These are phyloP conservation scores for Xestia ashworthii DNA, from an alignment of 2,888 invertebrate species.

Conservation along the genomic window DNA sequence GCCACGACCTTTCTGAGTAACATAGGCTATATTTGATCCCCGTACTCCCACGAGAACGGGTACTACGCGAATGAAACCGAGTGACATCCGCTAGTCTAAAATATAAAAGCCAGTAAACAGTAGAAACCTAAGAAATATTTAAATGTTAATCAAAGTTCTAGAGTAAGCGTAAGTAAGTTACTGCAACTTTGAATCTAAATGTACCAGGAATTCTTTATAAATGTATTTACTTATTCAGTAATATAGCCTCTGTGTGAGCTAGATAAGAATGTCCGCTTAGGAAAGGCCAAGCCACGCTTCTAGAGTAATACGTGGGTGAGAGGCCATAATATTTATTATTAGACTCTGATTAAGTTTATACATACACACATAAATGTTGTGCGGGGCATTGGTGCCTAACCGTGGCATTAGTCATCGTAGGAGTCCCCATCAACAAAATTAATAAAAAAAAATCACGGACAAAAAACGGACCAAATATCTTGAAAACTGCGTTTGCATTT, in stretches of 20 bases:
- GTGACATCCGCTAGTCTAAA: conserved; percentile 15
- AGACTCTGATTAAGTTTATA: not conserved
- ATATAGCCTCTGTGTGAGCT: conserved; percentile 7
- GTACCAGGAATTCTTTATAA: conserved; percentile 40
- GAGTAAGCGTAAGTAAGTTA: conserved; percentile 60
- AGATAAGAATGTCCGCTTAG: conserved; percentile 1
- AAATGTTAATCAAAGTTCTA: conserved; percentile 66
- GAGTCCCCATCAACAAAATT: not conserved
- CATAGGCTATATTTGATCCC: too few species aligned
- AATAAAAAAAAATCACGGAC: not conserved
- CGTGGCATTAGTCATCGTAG: not conserved
- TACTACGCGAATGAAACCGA: too few species aligned
- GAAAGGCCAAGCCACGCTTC: not conserved
- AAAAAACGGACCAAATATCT: not conserved
- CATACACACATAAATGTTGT: not conserved
- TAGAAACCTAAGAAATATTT: conserved; percentile 55
- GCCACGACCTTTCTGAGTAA: too few species aligned
- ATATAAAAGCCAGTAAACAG: conserved; percentile 29
- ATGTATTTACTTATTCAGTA: conserved; percentile 34
- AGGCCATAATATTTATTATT: not conserved
- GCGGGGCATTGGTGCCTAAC: not conserved
- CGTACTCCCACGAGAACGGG: too few species aligned
- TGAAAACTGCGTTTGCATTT: not conserved
- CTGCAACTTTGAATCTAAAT: conserved; percentile 44
- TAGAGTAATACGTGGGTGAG: not conserved